A percentile compares a stretch with the other conserved stretches of the same genome.
Evolutionary conservation across 1,140 invertebrate genomes (phyloP).

Genomic region (Listronotus oregonensis): DNA sequence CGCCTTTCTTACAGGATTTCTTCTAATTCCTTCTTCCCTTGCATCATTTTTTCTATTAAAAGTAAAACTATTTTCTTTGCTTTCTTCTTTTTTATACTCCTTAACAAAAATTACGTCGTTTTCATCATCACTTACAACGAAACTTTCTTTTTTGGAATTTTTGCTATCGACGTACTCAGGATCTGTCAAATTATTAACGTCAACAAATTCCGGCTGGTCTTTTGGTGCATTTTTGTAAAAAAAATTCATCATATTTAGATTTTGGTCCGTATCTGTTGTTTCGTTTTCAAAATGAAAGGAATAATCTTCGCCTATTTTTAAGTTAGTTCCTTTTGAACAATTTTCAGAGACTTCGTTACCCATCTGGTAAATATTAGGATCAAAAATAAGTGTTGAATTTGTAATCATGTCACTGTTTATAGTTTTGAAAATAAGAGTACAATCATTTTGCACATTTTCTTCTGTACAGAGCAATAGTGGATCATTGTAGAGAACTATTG

Average conservation of each 20-base stretch:
- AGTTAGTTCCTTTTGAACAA: background rate
- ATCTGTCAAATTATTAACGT: constrained; percentile 28
- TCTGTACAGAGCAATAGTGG: constrained; percentile 7
- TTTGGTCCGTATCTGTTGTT: background rate
- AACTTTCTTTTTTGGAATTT: background rate
- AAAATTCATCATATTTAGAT: constrained; percentile 13
- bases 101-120: constrained; percentile 46
- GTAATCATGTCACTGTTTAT: constrained; percentile 11
- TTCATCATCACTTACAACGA: constrained; percentile 30
- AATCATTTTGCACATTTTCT: constrained; percentile 15
- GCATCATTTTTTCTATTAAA: background rate
- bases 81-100: constrained; percentile 34
- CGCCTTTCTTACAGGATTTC: constrained; percentile 39
- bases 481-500: constrained; percentile 14
- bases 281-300: constrained; percentile 2
- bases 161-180: background rate
- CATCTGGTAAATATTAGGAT: constrained; percentile 8
- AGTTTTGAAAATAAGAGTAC: constrained; percentile 20
- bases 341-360: background rate
- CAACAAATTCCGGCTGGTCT: constrained; percentile 30
- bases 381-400: constrained; percentile 18
- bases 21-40: constrained; percentile 15
- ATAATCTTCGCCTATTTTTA: background rate
- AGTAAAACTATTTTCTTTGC: background rate
- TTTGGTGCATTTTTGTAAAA: constrained; percentile 11